These are phyloP conservation scores for Heliconius congener DNA, from an alignment of 1,140 invertebrate genomes.

Conservation along the genomic window DNA sequence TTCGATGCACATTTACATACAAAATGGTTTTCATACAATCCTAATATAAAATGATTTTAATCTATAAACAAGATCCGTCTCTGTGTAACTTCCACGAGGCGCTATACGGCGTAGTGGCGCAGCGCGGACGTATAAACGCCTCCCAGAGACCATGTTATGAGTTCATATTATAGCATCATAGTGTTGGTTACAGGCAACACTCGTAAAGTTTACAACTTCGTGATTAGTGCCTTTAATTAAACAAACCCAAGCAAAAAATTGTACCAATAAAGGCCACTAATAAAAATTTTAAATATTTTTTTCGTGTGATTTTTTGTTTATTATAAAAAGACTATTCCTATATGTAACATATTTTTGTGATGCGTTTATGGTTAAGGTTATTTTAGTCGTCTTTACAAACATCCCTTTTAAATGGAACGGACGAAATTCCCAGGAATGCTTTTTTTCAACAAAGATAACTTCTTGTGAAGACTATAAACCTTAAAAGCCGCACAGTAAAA, in stretches of 20 bases:
- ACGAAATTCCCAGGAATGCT: slow-evolving; percentile 17
- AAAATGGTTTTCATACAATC: not conserved
- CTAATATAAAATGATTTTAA: not conserved
- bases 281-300: not conserved
- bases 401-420: slow-evolving; percentile 18
- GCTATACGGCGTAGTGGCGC: not conserved
- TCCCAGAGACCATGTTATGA: not conserved
- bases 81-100: not conserved
- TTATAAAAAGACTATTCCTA: not conserved
- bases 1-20: no score
- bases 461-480: not conserved
- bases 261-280: not conserved
- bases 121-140: not conserved
- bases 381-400: slow-evolving; percentile 17
- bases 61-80: not conserved
- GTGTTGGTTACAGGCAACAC: not conserved
- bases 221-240: not conserved
- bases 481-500: slow-evolving; percentile 7
- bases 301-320: not conserved
- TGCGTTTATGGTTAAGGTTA: not conserved
- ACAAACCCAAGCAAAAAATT: not conserved
- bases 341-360: not conserved
- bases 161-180: not conserved
- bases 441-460: slow-evolving; percentile 14
- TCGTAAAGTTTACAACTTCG: not conserved